Evolutionary conservation across 2,113 vertebrate genomes (phyloP), one percentile per base, ranked within the genome.

Genomic region (Vidua chalybeata): DNA sequence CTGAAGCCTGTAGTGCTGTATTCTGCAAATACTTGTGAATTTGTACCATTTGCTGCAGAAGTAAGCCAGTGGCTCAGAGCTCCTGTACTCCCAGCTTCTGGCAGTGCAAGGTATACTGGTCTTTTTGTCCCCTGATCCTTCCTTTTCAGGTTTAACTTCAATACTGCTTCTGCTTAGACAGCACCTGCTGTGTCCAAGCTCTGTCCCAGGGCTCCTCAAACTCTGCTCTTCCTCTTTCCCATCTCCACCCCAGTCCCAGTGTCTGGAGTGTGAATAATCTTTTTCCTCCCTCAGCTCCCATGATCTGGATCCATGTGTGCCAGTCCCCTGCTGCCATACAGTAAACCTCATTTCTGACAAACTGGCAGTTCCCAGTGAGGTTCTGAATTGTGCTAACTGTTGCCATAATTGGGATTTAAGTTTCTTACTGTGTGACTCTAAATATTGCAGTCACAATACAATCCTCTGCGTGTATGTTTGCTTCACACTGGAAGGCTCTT

Each of bases 221-320:
- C 27, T 67, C 43, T 80, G 37, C 21, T 74, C 18, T 39, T 28
- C 10, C 22, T 82, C 45, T 49, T 84, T 9, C 20, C 51, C 13
- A 1, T 68, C 45, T 76, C 55, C n/a, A 15, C 61, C 18, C 45
- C 18, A 27, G 16, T 35, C 39, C 18, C 0, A 2, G 0, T 18
- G 35, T 55, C 66, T 54, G 17, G 8, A 26, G 11, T 8, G 10
- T 71, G 75, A 49, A 31, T 7, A 2, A 11, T 30, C n/a, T 24
- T 49, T 45, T 62, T 69, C 20, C 9, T 84, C 39, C 31, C 1
- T 43, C 43, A 19, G 20, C 46, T 61, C 31, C 68, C 24, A 7
- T 1, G 10, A 4, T 52, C 22, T 48, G 6, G 43, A 33, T 28
- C 15, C 5, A 0, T 1, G 10, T 27, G 37, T 66, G 18, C 45